phyloP scores from a whole-genome alignment of 2,888 invertebrate species.

The Trissolcus brochymenae region DNA sequence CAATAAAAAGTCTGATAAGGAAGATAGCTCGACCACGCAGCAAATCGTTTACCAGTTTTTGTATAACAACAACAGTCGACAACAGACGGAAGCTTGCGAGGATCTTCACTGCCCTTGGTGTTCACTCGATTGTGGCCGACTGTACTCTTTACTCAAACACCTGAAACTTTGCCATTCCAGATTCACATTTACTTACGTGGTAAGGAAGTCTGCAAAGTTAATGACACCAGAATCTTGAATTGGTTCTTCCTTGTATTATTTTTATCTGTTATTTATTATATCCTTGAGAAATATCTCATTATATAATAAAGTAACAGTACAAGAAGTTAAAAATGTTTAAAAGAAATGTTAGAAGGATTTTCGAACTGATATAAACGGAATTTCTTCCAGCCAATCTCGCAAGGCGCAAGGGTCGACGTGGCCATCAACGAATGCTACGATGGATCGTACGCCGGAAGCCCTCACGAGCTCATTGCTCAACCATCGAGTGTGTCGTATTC shows the following conservation, averaged over 20 bases:
- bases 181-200: constrained; percentile 94
- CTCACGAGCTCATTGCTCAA: constrained; percentile 89
- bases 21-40: constrained; percentile 76
- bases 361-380: neutral
- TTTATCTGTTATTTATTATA: no score
- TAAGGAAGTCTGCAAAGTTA: no score
- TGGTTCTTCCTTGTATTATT: no score
- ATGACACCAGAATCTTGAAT: no score
- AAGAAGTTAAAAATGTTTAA: neutral
- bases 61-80: constrained; percentile 95
- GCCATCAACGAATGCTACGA: constrained; percentile 96
- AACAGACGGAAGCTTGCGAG: constrained; percentile 95
- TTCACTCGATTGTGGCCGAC: constrained; percentile 89
- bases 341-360: neutral
- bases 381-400: constrained; percentile 80
- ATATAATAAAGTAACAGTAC: no score
- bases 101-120: constrained; percentile 98
- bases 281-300: no score
- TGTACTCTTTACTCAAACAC: constrained; percentile 94
- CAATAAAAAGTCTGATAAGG: constrained; percentile 70
- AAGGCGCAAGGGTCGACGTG: constrained; percentile 94
- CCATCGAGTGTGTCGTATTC: constrained; percentile 85
- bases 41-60: constrained; percentile 97
- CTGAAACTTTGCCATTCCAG: constrained; percentile 94
- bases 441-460: constrained; percentile 95